phyloP scores from a whole-genome alignment of 1,140 invertebrate genomes.

The Lamellibrachia luymesi region DNA sequence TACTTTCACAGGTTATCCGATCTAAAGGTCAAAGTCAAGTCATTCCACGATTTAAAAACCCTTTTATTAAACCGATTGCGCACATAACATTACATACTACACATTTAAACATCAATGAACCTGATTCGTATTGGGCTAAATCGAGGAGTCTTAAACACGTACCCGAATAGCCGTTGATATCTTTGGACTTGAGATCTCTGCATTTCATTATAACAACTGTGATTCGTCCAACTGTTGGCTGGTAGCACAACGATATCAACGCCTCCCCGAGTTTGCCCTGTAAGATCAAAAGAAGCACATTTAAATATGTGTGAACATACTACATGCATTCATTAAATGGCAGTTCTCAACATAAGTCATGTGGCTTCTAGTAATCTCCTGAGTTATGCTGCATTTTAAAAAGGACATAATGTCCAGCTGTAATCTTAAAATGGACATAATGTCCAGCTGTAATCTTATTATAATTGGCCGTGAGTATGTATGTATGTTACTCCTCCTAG shows the following conservation, averaged over 20 bases:
- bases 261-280: conserved; percentile 68
- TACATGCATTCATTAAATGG: not conserved
- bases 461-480: too few relatives aligned
- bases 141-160: not conserved
- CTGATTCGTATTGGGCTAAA: not conserved
- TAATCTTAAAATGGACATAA: not conserved
- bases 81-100: not conserved
- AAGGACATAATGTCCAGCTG: not conserved
- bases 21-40: too few relatives aligned
- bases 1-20: too few relatives aligned
- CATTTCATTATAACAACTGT: conserved; percentile 77
- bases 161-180: conserved; percentile 31
- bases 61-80: too few relatives aligned
- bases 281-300: not conserved
- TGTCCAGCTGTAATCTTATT: too few relatives aligned
- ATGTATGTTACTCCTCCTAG: too few relatives aligned
- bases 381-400: not conserved
- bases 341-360: not conserved
- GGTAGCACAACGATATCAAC: conserved; percentile 74
- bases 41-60: too few relatives aligned
- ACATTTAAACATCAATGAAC: not conserved
- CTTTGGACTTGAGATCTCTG: conserved; percentile 68
- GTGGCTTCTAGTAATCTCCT: not conserved
- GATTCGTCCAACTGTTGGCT: conserved; percentile 74
- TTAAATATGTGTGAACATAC: not conserved